Percentiles rank a stretch among this genome's conserved stretches.
Evolutionary conservation across 2,888 invertebrate species (phyloP).

Genomic region (Linnaemya tessellans): DNA sequence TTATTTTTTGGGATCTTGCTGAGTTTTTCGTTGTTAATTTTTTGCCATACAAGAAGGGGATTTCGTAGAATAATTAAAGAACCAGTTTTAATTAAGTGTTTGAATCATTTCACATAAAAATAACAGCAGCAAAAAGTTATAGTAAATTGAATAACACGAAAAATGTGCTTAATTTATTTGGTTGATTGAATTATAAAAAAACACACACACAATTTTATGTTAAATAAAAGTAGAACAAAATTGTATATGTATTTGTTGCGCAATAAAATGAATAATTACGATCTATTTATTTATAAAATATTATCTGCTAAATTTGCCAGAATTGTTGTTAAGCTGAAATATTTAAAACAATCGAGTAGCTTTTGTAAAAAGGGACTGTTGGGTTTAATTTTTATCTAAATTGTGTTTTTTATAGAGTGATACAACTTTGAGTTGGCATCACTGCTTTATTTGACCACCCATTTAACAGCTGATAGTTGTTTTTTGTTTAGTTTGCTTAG

Average conservation of each 20-base stretch:
- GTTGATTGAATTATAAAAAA: slow-evolving; percentile 12
- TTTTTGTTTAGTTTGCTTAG: too few relatives aligned
- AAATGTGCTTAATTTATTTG: slow-evolving; percentile 20
- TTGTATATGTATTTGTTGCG: neutral
- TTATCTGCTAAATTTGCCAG: too few relatives aligned
- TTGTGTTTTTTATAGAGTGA: too few relatives aligned
- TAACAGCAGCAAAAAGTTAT: neutral
- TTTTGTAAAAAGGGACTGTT: too few relatives aligned
- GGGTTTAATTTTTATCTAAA: too few relatives aligned
- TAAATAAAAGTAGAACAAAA: slow-evolving; percentile 13
- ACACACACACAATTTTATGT: too few relatives aligned
- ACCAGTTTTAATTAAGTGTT: slow-evolving; percentile 61
- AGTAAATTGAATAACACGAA: slow-evolving; percentile 1
- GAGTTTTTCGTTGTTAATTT: neutral
- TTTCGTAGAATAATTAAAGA: slow-evolving; percentile 56
- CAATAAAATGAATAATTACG: neutral
- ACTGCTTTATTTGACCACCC: too few relatives aligned
- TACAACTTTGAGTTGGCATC: too few relatives aligned
- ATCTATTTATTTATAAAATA: too few relatives aligned
- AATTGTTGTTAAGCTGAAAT: too few relatives aligned
- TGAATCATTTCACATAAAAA: slow-evolving; percentile 40
- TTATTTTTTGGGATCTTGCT: slow-evolving; percentile 2
- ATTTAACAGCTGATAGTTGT: too few relatives aligned
- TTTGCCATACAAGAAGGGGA: slow-evolving; percentile 26
- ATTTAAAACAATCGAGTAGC: too few relatives aligned